Evolutionary conservation across 2,888 invertebrate species (phyloP).

Genomic region (Cephus pulcher): DNA sequence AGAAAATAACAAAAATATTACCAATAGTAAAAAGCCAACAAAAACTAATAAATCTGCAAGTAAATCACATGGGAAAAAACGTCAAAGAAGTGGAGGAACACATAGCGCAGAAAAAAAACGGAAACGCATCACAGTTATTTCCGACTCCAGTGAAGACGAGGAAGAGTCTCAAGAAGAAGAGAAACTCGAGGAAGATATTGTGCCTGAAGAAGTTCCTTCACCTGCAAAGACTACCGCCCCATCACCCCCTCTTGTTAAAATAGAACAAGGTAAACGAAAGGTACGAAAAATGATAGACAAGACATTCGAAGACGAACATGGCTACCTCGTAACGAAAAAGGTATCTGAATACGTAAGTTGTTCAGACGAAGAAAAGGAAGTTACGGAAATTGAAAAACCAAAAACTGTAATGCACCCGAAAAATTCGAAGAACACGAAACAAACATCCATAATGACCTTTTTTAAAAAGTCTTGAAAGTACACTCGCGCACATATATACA

Average conservation of each 20-base stretch:
- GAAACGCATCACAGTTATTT: slow-evolving; percentile 50
- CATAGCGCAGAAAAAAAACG: slow-evolving; percentile 41
- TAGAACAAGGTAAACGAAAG: slow-evolving; percentile 52
- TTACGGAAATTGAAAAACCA: slow-evolving; percentile 4
- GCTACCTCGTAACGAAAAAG: slow-evolving; percentile 61
- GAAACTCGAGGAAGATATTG: background rate
- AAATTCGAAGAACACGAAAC: slow-evolving; percentile 41
- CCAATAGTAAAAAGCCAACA: background rate
- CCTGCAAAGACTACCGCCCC: slow-evolving; percentile 25
- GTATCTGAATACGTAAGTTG: slow-evolving; percentile 57
- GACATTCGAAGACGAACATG: slow-evolving; percentile 60
- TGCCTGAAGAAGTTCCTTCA: slow-evolving; percentile 7
- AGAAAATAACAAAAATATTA: background rate
- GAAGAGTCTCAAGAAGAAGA: slow-evolving; percentile 20
- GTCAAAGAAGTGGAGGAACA: slow-evolving; percentile 43
- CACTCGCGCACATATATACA: background rate
- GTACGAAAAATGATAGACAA: slow-evolving; percentile 56
- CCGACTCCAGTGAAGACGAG: slow-evolving; percentile 52
- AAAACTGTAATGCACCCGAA: background rate
- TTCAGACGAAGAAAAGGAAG: slow-evolving; percentile 48
- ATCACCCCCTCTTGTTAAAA: slow-evolving; percentile 47
- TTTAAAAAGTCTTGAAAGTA: slow-evolving; percentile 53
- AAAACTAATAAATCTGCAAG: background rate
- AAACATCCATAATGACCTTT: slow-evolving; percentile 57
- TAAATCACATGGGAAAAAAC: slow-evolving; percentile 43